Evolutionary conservation across 2,888 invertebrate genomes (phyloP).

Genomic region (Hydraecia micacea): DNA sequence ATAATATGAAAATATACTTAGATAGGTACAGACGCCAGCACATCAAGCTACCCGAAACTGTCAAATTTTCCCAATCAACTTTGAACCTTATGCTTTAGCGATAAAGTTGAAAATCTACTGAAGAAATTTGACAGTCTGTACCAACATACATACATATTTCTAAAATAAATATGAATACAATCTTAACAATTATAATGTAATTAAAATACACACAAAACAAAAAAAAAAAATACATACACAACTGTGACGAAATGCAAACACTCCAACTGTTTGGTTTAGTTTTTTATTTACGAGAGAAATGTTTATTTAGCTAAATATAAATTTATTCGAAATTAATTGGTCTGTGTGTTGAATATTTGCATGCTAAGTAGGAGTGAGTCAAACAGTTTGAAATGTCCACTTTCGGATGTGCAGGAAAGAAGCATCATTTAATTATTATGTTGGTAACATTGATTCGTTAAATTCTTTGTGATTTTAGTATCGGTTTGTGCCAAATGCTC

Average conservation of each 20-base stretch:
- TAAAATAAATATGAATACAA: too few species aligned
- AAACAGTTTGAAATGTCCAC: background rate
- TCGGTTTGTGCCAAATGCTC: background rate
- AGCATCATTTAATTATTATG: background rate
- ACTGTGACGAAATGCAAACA: background rate
- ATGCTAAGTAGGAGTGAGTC: slow-evolving; percentile 11
- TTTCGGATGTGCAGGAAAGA: slow-evolving; percentile 12
- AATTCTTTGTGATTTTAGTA: background rate
- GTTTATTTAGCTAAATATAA: slow-evolving; percentile 18
- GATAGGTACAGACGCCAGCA: too few species aligned
- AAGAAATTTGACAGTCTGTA: too few species aligned
- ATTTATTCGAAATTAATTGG: slow-evolving; percentile 29
- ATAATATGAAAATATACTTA: too few species aligned
- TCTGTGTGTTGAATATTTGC: slow-evolving; percentile 18
- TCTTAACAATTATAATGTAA: too few species aligned
- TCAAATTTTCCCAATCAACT: too few species aligned
- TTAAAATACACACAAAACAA: too few species aligned
- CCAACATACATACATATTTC: too few species aligned
- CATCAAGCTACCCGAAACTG: too few species aligned
- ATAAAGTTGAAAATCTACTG: too few species aligned
- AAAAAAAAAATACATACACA: background rate
- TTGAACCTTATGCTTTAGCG: too few species aligned
- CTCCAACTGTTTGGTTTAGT: background rate
- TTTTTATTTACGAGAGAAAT: slow-evolving; percentile 38
- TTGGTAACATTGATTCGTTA: background rate